A percentile compares a stretch with the other conserved stretches of the same genome.
These are phyloP conservation scores for Vollenhovia emeryi DNA, from an alignment of 1,140 invertebrate species.

Conservation along the genomic window DNA sequence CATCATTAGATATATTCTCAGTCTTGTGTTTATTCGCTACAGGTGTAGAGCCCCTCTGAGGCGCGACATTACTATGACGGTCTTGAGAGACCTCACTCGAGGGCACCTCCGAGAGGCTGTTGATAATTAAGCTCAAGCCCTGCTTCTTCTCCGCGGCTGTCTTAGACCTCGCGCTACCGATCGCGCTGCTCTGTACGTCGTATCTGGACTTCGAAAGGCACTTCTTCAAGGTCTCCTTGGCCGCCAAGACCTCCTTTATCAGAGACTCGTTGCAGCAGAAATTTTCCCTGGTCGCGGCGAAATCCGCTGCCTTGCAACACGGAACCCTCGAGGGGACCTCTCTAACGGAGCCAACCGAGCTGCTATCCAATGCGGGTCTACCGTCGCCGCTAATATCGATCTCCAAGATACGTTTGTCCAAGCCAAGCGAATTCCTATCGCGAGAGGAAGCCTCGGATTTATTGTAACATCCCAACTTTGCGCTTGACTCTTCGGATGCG, in stretches of 20 bases:
- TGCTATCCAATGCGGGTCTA: not conserved
- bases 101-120: not conserved
- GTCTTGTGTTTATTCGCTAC: not conserved
- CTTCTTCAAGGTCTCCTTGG: slow-evolving; percentile 82
- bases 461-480: not conserved
- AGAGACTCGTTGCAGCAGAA: slow-evolving; percentile 75
- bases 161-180: slow-evolving; percentile 71
- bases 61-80: not conserved
- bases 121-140: slow-evolving; percentile 67
- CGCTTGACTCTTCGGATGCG: not conserved
- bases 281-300: slow-evolving; percentile 31
- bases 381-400: not conserved
- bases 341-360: not conserved
- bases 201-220: slow-evolving; percentile 74
- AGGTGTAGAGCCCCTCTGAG: not conserved
- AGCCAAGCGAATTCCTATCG: not conserved
- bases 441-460: not conserved
- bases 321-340: not conserved
- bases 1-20: not conserved
- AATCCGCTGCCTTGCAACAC: not conserved
- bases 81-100: not conserved
- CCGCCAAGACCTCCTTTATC: slow-evolving; percentile 82
- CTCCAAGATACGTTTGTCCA: not conserved
- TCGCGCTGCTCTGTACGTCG: slow-evolving; percentile 55
- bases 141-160: slow-evolving; percentile 77